Conservation (phyloP, 2,888 invertebrate genomes). For the Cryptocephalus primarius region DNA sequence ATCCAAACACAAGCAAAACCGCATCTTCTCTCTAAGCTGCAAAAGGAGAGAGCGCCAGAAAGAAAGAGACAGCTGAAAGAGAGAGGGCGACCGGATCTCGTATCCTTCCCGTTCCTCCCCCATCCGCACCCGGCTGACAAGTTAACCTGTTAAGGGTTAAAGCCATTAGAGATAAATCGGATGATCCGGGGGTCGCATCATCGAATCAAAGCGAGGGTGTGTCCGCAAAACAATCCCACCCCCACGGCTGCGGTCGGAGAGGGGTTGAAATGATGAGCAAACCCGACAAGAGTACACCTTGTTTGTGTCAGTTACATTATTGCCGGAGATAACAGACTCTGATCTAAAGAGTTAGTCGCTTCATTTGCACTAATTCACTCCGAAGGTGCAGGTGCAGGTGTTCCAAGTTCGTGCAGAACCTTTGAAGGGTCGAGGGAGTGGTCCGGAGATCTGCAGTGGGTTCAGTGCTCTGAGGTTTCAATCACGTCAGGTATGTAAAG, state of each 20-base stretch:
- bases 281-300: slow-evolving; percentile 29
- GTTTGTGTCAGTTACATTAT: slow-evolving; percentile 32
- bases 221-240: slow-evolving; percentile 27
- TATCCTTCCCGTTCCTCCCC: too few relatives aligned
- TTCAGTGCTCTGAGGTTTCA: too few relatives aligned
- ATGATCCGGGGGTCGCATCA: slow-evolving; percentile 16
- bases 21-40: too few relatives aligned
- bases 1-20: too few relatives aligned
- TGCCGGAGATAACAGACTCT: slow-evolving; percentile 28
- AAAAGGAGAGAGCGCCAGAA: too few relatives aligned
- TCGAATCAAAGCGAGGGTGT: slow-evolving; percentile 27
- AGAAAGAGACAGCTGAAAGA: too few relatives aligned
- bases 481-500: too few relatives aligned
- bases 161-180: slow-evolving; percentile 6
- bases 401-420: too few relatives aligned
- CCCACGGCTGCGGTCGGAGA: slow-evolving; percentile 27
- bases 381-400: neutral
- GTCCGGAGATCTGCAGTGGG: too few relatives aligned
- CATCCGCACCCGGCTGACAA: neutral
- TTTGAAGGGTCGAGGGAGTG: too few relatives aligned
- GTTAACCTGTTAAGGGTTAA: slow-evolving; percentile 6
- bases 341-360: slow-evolving; percentile 19
- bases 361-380: slow-evolving; percentile 24
- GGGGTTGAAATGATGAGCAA: slow-evolving; percentile 29
- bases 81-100: too few relatives aligned